Conservation (phyloP, 2,113 vertebrate genomes). For the Nesoenas mayeri region DNA sequence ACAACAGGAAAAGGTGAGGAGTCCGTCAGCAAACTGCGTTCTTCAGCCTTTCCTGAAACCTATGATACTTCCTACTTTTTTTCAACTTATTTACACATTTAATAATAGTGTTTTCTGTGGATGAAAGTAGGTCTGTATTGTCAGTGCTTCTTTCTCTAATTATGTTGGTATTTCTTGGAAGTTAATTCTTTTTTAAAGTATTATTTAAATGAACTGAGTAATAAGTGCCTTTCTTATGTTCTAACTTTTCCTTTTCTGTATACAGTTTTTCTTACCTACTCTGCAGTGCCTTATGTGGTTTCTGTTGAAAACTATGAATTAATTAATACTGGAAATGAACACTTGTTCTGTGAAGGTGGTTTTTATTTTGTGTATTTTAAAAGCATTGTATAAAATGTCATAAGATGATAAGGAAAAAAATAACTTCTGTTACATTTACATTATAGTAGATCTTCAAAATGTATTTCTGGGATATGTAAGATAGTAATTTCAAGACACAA, state of each 20-base stretch:
- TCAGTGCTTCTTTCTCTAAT: constrained; percentile 10
- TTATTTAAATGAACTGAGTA: background rate
- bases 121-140: background rate
- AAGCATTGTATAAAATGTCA: background rate
- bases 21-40: background rate
- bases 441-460: background rate
- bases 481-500: background rate
- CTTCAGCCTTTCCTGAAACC: constrained; percentile 44
- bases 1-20: constrained; percentile 79
- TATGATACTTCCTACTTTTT: background rate
- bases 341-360: background rate
- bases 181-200: background rate
- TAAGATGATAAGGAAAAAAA: background rate
- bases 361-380: background rate
- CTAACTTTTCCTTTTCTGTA: background rate
- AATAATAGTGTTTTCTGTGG: background rate
- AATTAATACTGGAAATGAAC: background rate
- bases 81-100: background rate
- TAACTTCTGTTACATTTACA: background rate
- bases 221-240: background rate
- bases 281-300: background rate
- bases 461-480: background rate
- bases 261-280: background rate
- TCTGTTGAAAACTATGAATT: background rate
- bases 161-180: background rate